A percentile compares a stretch with the other conserved stretches of the same genome.
Evolutionary conservation across 2,113 vertebrate genomes (phyloP).

Genomic region (Siniperca chuatsi): DNA sequence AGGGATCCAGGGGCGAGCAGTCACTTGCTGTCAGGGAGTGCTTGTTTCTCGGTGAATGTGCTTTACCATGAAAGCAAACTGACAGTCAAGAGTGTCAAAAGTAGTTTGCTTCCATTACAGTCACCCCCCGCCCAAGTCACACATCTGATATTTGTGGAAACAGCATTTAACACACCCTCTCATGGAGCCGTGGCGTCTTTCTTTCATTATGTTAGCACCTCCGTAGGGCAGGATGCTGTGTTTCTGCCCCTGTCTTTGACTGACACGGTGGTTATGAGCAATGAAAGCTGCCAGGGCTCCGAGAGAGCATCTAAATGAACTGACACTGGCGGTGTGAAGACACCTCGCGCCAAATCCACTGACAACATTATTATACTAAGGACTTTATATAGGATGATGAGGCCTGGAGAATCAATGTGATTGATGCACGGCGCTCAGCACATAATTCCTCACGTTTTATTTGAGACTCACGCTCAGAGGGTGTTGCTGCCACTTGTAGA

Average conservation of each 20-base stretch:
- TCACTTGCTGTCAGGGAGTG: constrained; percentile 43
- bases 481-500: constrained; percentile 47
- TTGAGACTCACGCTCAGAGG: constrained; percentile 36
- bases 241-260: constrained; percentile 67
- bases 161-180: constrained; percentile 67
- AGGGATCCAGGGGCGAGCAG: constrained; percentile 56
- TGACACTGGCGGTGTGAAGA: constrained; percentile 74
- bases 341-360: constrained; percentile 69
- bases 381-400: constrained; percentile 75
- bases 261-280: constrained; percentile 81
- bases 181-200: constrained; percentile 27
- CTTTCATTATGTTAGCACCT: constrained; percentile 70
- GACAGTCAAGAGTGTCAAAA: constrained; percentile 73
- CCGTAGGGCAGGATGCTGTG: constrained; percentile 61
- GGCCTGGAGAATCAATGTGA: constrained; percentile 66
- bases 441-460: constrained; percentile 63
- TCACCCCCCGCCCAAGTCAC: constrained; percentile 50
- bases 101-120: constrained; percentile 68
- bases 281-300: constrained; percentile 78
- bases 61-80: constrained; percentile 67
- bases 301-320: constrained; percentile 79
- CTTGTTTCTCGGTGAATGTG: constrained; percentile 31
- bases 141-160: constrained; percentile 72
- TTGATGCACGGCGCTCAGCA: constrained; percentile 52
- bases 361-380: constrained; percentile 81